Base-by-base conservation (phyloP, 2,888 invertebrate genomes). In the Timandra comae region DNA sequence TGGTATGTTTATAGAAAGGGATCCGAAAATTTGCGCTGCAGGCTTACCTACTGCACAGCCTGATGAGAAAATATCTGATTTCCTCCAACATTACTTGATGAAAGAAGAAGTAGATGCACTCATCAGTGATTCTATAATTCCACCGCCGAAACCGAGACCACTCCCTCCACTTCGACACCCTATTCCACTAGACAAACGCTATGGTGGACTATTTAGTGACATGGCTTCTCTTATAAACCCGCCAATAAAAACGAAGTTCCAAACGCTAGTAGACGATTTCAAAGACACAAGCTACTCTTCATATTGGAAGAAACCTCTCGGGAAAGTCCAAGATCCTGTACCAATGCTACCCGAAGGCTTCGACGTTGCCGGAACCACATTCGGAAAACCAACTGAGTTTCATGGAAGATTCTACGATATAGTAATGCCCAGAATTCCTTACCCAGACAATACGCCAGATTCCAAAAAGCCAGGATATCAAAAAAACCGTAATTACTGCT, bases 271-370 rank as follows among this genome's bases (percentile, higher is more conserved):
- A 5, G 63, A 65, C 2, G 80, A 84, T 34, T 46, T 82, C 0
- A 82, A 76, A 46, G 61, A 73, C 4, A 79, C 82, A 0, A 19
- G 60, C 0, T 85, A 78, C 35, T 10, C 56, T 7, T 80, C 81
- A 1, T 82, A 79, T 38, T 85, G 81, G 80, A 78, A 63, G 35
- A 63, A 61, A 42, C 55, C 53, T 8, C 46, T 82, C 2, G 82
- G 75, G 2, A 28, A 41, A 30, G 52, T 56, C 1, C 56, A 38
- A 35, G 82, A 85, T 50, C 54, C 71, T 5, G 52, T 62, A 1
- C 80, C 84, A 2, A 75, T 77, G 77, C 43, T 85, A 25, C 82
- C 84, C 2, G 67, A 63, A 44, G 81, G 78, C 7, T 70, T 72
- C 32, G 69, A 82, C 49, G 42, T 39, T 19, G 1, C 36, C 3